Percentiles rank a stretch among this genome's conserved stretches.
Evolutionary conservation across 2,888 invertebrate genomes (phyloP).

Genomic region (Drosophila paranaensis): DNA sequence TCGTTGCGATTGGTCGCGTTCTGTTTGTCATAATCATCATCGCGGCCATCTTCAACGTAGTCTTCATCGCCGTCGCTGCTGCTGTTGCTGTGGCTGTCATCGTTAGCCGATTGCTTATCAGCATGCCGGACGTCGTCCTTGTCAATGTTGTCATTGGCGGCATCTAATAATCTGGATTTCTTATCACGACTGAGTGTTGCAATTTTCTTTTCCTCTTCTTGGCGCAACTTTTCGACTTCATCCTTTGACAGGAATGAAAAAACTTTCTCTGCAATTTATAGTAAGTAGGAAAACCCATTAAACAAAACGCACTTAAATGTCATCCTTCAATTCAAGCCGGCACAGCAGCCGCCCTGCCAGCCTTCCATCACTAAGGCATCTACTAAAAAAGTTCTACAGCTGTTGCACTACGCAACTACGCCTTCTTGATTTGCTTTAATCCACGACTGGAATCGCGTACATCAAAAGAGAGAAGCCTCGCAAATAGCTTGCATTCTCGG

Average conservation of each 20-base stretch:
- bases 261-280: slow-evolving; percentile 89
- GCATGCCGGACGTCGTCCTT: slow-evolving; percentile 70
- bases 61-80: slow-evolving; percentile 34
- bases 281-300: slow-evolving; percentile 28
- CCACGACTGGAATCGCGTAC: slow-evolving; percentile 14
- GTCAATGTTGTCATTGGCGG: slow-evolving; percentile 80
- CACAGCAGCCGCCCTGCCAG: background rate
- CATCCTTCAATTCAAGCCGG: background rate
- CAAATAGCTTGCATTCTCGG: background rate
- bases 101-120: slow-evolving; percentile 64
- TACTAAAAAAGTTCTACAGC: slow-evolving; percentile 1
- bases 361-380: background rate
- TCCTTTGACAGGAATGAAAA: slow-evolving; percentile 97
- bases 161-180: slow-evolving; percentile 83
- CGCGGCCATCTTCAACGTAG: slow-evolving; percentile 42
- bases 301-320: slow-evolving; percentile 31
- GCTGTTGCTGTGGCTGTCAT: slow-evolving; percentile 55
- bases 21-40: slow-evolving; percentile 47
- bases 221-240: slow-evolving; percentile 96
- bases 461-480: slow-evolving; percentile 6
- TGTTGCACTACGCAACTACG: slow-evolving; percentile 13
- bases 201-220: slow-evolving; percentile 96
- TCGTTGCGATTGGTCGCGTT: slow-evolving; percentile 59
- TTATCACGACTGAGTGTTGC: slow-evolving; percentile 86
- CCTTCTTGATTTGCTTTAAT: slow-evolving; percentile 21